A percentile compares a stretch with the other conserved stretches of the same genome.
Evolutionary conservation across 2,113 vertebrate species (phyloP).

Genomic region (Strix uralensis): DNA sequence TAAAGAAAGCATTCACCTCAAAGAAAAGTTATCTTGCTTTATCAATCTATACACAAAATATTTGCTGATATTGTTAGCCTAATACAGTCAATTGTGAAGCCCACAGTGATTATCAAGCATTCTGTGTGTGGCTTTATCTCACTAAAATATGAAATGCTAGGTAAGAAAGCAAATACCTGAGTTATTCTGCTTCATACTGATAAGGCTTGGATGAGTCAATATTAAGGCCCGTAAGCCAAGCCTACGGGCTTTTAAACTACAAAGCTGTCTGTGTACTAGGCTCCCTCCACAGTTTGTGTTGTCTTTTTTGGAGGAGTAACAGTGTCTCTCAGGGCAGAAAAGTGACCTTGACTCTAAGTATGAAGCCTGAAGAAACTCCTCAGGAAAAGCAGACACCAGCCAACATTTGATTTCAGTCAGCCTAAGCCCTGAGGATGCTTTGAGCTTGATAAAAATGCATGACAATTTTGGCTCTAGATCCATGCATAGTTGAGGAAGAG

Average conservation of each 20-base stretch:
- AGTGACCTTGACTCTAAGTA: background rate
- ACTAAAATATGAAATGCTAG: background rate
- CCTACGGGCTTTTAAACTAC: background rate
- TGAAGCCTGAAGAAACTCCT: background rate
- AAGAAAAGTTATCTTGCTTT: background rate
- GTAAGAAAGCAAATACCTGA: background rate
- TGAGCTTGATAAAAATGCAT: background rate
- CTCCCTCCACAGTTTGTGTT: background rate
- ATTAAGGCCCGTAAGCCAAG: background rate
- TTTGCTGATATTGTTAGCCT: background rate
- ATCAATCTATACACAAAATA: background rate
- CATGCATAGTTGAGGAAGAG: background rate
- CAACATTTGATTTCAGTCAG: background rate
- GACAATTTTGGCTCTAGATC: background rate
- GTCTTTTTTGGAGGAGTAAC: background rate
- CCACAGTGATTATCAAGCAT: background rate
- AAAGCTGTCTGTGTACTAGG: background rate
- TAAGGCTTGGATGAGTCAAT: background rate
- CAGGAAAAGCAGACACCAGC: background rate
- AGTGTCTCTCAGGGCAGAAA: background rate
- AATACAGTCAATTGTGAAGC: accelerated
- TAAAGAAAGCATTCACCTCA: background rate
- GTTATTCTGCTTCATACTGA: background rate
- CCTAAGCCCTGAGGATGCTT: background rate
- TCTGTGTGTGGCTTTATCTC: background rate